These are phyloP conservation scores for Vireo altiloquus DNA, from an alignment of 2,113 vertebrate species.

Conservation along the genomic window DNA sequence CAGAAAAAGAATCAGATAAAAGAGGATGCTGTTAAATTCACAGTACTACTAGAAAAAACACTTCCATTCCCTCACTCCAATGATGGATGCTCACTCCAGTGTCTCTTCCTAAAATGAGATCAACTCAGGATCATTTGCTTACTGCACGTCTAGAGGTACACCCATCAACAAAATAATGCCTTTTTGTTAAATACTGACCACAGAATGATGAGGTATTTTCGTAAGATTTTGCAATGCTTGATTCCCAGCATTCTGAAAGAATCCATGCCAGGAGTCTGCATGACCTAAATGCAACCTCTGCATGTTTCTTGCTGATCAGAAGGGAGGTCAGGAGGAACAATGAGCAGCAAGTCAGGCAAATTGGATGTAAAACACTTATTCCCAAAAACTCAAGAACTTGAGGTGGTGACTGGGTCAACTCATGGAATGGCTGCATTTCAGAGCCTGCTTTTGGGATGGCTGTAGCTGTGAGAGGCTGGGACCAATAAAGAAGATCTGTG, in stretches of 20 bases:
- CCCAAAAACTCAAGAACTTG: not conserved
- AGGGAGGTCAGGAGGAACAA: not conserved
- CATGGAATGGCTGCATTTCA: not conserved
- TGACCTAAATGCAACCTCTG: not conserved
- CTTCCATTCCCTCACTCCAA: not conserved
- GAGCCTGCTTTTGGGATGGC: not conserved
- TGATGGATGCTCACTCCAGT: not conserved
- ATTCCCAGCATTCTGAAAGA: not conserved
- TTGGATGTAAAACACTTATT: not conserved
- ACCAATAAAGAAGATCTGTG: not conserved
- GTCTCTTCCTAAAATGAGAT: not conserved
- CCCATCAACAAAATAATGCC: not conserved
- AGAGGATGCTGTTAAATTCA: slow-evolving; percentile 5
- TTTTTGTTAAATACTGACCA: not conserved
- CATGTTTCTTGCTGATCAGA: not conserved
- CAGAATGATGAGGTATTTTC: not conserved
- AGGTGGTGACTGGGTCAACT: not conserved
- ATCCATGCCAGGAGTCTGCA: not conserved
- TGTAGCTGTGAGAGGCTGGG: not conserved
- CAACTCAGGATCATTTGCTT: not conserved
- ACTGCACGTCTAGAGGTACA: not conserved
- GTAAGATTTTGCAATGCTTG: not conserved
- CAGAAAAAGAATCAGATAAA: slow-evolving; percentile 1
- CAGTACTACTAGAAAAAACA: not conserved
- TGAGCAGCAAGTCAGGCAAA: not conserved